Percentiles rank a stretch among this genome's conserved stretches.
Conservation (phyloP, 2,888 invertebrate genomes). For the Andrena chrysosceles region DNA sequence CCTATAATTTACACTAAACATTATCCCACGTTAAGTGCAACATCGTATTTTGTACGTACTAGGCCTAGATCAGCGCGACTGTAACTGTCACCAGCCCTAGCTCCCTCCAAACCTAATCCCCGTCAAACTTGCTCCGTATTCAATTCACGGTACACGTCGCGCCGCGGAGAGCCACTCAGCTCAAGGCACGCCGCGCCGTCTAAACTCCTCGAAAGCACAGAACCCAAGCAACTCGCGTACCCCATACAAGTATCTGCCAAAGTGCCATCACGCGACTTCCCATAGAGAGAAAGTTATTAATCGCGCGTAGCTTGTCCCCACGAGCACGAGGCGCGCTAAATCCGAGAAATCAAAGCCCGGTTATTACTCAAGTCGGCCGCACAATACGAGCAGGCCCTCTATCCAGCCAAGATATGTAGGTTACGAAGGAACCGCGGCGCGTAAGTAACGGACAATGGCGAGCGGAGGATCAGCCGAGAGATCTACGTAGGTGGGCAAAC, state of each 20-base stretch:
- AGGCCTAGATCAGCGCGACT: not conserved
- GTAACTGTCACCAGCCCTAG: not conserved
- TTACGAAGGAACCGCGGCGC: conserved; percentile 34
- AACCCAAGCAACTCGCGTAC: not conserved
- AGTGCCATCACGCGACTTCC: not conserved
- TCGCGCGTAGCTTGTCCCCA: conserved; percentile 21
- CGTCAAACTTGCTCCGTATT: not conserved
- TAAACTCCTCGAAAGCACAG: not conserved
- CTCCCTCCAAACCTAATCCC: not conserved
- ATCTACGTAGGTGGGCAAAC: conserved; percentile 78
- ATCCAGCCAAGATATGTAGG: conserved; percentile 49
- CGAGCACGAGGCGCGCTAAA: conserved; percentile 26
- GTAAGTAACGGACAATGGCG: conserved; percentile 59
- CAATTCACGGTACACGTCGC: not conserved
- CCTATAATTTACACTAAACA: not conserved
- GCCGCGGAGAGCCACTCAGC: not conserved
- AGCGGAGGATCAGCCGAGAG: conserved; percentile 41
- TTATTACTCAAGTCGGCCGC: conserved; percentile 43
- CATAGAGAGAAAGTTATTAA: conserved; percentile 44
- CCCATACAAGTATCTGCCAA: not conserved
- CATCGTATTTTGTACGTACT: not conserved
- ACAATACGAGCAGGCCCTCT: conserved; percentile 25
- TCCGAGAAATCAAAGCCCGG: conserved; percentile 52
- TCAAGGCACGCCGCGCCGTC: not conserved
- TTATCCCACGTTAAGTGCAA: not conserved